These are phyloP conservation scores for Upupa epops DNA, from an alignment of 2,113 vertebrate genomes.

Conservation along the genomic window DNA sequence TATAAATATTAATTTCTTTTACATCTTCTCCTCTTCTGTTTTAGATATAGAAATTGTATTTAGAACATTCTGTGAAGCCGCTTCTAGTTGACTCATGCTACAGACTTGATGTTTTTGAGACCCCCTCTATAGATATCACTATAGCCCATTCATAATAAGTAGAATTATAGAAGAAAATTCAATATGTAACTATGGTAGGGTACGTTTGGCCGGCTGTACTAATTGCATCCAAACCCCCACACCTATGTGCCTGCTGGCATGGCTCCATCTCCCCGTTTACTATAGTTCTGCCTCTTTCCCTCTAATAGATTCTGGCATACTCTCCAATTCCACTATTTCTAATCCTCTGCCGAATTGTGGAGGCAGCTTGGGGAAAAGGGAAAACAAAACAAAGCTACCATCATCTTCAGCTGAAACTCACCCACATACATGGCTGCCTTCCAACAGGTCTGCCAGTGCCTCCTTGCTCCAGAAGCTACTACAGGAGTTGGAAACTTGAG, in stretches of 20 bases:
- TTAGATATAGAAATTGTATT: not conserved
- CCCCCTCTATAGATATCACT: not conserved
- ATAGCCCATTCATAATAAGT: not conserved
- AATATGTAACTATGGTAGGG: not conserved
- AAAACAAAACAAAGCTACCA: conserved; percentile 48
- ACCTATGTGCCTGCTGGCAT: not conserved
- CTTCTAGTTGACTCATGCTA: not conserved
- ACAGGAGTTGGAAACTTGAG: not conserved
- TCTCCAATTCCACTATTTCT: conserved; percentile 1
- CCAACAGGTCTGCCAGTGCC: conserved; percentile 2
- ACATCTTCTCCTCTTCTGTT: not conserved
- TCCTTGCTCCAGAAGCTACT: not conserved
- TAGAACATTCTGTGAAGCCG: not conserved
- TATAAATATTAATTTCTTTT: not conserved
- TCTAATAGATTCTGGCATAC: conserved; percentile 20
- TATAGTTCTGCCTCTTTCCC: not conserved
- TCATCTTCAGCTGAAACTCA: conserved; percentile 34
- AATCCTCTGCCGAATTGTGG: conserved; percentile 36
- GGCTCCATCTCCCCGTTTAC: not conserved
- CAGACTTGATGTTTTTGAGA: not conserved
- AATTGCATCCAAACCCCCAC: conserved; percentile 1
- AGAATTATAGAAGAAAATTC: not conserved
- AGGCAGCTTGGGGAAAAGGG: conserved; percentile 10
- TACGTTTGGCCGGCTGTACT: not conserved
- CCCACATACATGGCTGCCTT: not conserved